A percentile compares a stretch with the other conserved stretches of the same genome.
phyloP scores from a whole-genome alignment of 2,797 vertebrate genomes.

The Gymnoscopelus microlampas region DNA sequence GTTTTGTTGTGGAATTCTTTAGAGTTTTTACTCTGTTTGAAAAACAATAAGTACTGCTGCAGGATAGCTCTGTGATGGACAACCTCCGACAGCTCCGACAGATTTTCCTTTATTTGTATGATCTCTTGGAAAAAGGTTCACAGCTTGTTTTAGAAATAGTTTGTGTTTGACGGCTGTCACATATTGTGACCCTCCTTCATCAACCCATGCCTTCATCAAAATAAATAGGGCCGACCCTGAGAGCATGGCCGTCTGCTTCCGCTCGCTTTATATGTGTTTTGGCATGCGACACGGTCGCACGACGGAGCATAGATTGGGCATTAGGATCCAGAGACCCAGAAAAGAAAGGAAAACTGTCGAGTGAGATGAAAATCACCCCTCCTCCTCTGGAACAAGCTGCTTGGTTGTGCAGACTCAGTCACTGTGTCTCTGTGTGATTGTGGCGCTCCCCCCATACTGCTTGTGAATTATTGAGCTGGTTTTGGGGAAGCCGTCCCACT shows the following conservation, averaged over 20 bases:
- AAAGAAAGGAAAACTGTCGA: neutral
- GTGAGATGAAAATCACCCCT: neutral
- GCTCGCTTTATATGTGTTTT: no score
- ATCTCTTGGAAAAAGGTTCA: no score
- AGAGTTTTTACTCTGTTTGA: no score
- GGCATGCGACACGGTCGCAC: no score
- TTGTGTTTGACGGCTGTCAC: neutral
- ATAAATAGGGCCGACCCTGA: neutral
- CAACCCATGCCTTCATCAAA: slow-evolving; percentile 11
- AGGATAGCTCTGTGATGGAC: no score
- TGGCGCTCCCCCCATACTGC: slow-evolving; percentile 13
- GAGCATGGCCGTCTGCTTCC: no score
- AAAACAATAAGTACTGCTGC: no score
- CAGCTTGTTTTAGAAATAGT: no score
- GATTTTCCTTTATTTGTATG: no score
- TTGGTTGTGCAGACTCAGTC: slow-evolving; percentile 5
- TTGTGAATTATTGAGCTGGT: slow-evolving; percentile 60
- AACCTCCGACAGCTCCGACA: no score
- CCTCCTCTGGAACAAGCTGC: neutral
- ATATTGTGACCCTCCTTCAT: neutral
- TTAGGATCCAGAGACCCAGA: neutral
- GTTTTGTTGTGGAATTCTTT: no score
- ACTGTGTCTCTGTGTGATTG: slow-evolving; percentile 6
- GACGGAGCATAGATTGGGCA: neutral
- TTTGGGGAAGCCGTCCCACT: slow-evolving; percentile 65